Percentiles rank a stretch among this genome's conserved stretches.
Conservation (phyloP, 1,140 invertebrate species). For the Vanessa atalanta region DNA sequence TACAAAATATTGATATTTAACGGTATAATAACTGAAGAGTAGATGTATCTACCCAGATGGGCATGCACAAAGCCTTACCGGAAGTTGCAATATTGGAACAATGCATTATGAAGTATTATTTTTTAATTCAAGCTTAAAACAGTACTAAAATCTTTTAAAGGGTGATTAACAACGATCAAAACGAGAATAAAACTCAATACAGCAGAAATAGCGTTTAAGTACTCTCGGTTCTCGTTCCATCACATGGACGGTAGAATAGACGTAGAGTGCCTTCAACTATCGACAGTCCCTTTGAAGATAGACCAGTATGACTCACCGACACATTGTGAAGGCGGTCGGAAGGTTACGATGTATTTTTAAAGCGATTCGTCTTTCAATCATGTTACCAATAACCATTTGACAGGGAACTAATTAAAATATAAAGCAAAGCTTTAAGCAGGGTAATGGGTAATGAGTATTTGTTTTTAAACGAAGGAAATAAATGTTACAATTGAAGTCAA, state of each 20-base stretch:
- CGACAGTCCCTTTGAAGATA: constrained; percentile 41
- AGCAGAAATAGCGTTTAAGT: background rate
- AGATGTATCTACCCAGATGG: too few species aligned
- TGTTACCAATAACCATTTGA: constrained; percentile 9
- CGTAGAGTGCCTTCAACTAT: constrained; percentile 33
- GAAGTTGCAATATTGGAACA: too few species aligned
- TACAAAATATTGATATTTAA: too few species aligned
- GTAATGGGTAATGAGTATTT: too few species aligned
- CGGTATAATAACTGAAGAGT: too few species aligned
- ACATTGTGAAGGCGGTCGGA: background rate
- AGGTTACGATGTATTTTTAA: constrained; percentile 3
- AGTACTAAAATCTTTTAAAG: too few species aligned
- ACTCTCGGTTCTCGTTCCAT: background rate
- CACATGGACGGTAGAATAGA: constrained; percentile 35
- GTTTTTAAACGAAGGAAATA: too few species aligned
- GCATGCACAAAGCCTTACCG: too few species aligned
- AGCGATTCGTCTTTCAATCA: background rate
- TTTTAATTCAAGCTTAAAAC: background rate
- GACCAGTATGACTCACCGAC: constrained; percentile 35
- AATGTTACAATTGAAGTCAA: too few species aligned
- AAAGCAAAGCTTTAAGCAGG: background rate
- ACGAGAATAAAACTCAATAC: background rate
- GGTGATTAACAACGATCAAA: too few species aligned
- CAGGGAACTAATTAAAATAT: constrained; percentile 1
- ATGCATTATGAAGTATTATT: too few species aligned